A percentile compares a stretch with the other conserved stretches of the same genome.
phyloP scores from a whole-genome alignment of 2,113 vertebrate species.

The Corynorhinus townsendii region DNA sequence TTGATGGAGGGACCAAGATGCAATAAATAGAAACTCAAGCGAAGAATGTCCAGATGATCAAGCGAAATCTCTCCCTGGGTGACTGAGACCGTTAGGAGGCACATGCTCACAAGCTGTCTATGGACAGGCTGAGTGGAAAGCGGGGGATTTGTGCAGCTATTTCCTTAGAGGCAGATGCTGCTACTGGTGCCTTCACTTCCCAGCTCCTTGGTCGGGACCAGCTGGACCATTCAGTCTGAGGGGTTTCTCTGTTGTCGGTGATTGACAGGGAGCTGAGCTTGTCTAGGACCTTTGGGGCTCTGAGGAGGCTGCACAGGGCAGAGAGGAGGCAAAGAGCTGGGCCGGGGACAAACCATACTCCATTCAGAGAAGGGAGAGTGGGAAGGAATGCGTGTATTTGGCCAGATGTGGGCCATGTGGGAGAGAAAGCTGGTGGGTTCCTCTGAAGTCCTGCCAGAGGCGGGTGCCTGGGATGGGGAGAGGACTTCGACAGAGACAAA shows the following conservation, averaged over 20 bases:
- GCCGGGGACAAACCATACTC: background rate
- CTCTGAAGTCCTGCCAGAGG: background rate
- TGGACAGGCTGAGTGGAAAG: background rate
- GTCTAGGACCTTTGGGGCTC: background rate
- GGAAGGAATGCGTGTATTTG: background rate
- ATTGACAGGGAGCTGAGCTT: background rate
- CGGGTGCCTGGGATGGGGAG: no score
- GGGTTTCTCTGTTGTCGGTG: background rate
- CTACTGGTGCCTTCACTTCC: no score
- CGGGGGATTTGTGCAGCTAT: accelerated
- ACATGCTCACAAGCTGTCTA: accelerated
- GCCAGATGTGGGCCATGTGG: background rate
- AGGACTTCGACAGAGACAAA: background rate
- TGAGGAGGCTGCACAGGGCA: background rate
- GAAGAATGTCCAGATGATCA: no score
- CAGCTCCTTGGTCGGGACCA: background rate
- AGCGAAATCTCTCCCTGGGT: background rate
- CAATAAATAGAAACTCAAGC: accelerated
- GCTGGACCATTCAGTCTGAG: background rate
- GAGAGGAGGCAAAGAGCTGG: background rate
- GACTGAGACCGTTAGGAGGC: background rate
- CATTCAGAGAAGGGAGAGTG: no score
- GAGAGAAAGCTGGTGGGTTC: background rate
- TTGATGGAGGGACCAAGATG: no score
- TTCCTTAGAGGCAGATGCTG: background rate